phyloP scores from a whole-genome alignment of 1,140 invertebrate species.

The Trachelipus rathkii region DNA sequence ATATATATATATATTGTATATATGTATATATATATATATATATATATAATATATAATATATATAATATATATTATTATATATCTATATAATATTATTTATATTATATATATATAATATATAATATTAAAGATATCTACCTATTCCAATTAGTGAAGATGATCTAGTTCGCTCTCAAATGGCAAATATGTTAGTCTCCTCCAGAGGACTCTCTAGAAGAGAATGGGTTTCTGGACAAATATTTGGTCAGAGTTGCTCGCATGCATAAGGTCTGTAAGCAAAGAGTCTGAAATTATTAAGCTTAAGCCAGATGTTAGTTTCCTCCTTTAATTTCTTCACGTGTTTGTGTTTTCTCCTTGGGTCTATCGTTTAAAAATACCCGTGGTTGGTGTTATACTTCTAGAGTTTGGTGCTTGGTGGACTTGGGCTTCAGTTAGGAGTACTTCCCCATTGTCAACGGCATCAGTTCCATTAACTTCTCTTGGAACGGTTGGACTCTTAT shows the following conservation, averaged over 20 bases:
- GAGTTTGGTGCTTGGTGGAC: slow-evolving; percentile 35
- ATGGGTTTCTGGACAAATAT: slow-evolving; percentile 27
- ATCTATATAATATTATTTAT: no score
- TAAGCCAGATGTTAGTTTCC: not conserved
- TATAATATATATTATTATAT: no score
- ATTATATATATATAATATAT: no score
- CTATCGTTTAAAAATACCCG: slow-evolving; percentile 18
- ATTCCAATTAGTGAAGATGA: slow-evolving; percentile 10
- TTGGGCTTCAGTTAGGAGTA: slow-evolving; percentile 29
- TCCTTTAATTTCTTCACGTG: slow-evolving; percentile 32
- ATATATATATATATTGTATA: no score
- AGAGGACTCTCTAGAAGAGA: slow-evolving; percentile 20
- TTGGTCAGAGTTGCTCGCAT: slow-evolving; percentile 24
- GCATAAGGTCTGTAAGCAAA: not conserved
- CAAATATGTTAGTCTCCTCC: slow-evolving; percentile 16
- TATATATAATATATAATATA: no score
- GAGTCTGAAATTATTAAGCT: not conserved
- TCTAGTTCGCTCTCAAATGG: slow-evolving; percentile 18
- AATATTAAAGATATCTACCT: no score
- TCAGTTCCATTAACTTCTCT: slow-evolving; percentile 24
- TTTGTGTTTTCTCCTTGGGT: slow-evolving; percentile 22
- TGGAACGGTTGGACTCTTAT: not conserved
- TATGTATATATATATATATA: no score
- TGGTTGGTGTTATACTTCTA: slow-evolving; percentile 30
- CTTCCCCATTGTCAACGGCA: slow-evolving; percentile 19